Evolutionary conservation across 1,140 invertebrate genomes (phyloP).

Genomic region (Eurytemora carolleeae): DNA sequence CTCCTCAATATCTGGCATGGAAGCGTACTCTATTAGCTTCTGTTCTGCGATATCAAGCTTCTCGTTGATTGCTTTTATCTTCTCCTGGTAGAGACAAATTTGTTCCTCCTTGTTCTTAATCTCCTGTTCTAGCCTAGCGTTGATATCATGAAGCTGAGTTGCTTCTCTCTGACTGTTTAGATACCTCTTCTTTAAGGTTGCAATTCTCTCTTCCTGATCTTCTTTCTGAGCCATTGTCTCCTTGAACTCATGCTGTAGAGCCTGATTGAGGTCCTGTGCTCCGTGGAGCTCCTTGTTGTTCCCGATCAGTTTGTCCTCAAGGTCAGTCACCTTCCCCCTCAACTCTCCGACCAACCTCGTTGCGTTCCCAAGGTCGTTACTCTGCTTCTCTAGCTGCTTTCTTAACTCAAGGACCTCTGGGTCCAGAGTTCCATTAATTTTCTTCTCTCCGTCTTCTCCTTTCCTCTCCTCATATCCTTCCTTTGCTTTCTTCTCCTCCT

Average conservation of each 20-base stretch:
- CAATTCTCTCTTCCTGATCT: conserved; percentile 77
- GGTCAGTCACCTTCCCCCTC: conserved; percentile 46
- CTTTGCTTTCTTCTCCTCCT: conserved; percentile 23
- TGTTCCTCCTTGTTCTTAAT: conserved; percentile 51
- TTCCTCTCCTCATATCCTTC: conserved; percentile 39
- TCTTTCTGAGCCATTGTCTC: conserved; percentile 94
- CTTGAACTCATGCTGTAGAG: conserved; percentile 69
- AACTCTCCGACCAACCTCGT: conserved; percentile 69
- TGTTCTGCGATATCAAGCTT: conserved; percentile 87
- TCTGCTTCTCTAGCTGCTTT: conserved; percentile 71
- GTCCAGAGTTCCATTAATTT: conserved; percentile 13
- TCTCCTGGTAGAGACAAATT: conserved; percentile 42
- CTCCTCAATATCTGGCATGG: conserved; percentile 88
- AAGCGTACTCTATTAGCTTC: conserved; percentile 78
- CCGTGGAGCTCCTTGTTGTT: conserved; percentile 82
- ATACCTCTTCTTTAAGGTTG: conserved; percentile 57
- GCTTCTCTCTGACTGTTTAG: conserved; percentile 92
- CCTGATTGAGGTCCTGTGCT: conserved; percentile 71
- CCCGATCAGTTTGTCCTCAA: conserved; percentile 68
- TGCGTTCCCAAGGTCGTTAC: conserved; percentile 63
- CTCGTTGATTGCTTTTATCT: conserved; percentile 80
- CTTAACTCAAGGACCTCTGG: conserved; percentile 49
- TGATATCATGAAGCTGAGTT: conserved; percentile 87
- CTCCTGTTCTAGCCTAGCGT: conserved; percentile 95
- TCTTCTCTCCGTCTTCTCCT: conserved; percentile 32